These are phyloP conservation scores for Hyles euphorbiae DNA, from an alignment of 1,140 invertebrate genomes.

Conservation along the genomic window DNA sequence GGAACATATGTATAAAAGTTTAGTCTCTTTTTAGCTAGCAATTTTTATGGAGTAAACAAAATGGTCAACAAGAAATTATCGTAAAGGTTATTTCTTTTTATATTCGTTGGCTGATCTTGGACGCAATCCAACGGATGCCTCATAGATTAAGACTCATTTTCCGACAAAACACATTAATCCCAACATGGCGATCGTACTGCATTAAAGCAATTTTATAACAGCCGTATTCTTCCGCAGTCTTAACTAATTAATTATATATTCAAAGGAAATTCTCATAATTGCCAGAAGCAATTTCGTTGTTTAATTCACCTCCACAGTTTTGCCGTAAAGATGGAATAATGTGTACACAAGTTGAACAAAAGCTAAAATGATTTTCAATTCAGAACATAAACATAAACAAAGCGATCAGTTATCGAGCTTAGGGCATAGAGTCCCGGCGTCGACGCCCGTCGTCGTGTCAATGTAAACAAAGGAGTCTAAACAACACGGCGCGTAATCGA, in stretches of 20 bases:
- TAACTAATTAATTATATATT: not conserved
- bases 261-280: not conserved
- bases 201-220: not conserved
- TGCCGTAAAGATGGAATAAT: no score
- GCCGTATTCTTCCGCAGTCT: not conserved
- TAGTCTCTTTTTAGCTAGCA: no score
- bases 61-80: not conserved
- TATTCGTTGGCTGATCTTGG: conserved; percentile 13
- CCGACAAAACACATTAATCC: conserved; percentile 31
- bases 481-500: conserved; percentile 24
- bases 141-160: conserved; percentile 29
- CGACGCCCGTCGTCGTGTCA: conserved; percentile 14
- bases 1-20: no score
- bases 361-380: no score
- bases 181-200: conserved; percentile 1
- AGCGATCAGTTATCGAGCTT: conserved; percentile 2
- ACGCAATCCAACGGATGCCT: conserved; percentile 27
- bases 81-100: conserved; percentile 4
- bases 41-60: not conserved
- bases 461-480: conserved; percentile 28
- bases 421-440: conserved; percentile 1
- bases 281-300: not conserved
- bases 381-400: not conserved
- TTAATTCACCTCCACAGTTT: no score
- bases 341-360: no score